Evolutionary conservation across 2,797 vertebrate genomes (phyloP), one percentile per base, ranked within the genome.

Genomic region (Thalassophryne amazonica): DNA sequence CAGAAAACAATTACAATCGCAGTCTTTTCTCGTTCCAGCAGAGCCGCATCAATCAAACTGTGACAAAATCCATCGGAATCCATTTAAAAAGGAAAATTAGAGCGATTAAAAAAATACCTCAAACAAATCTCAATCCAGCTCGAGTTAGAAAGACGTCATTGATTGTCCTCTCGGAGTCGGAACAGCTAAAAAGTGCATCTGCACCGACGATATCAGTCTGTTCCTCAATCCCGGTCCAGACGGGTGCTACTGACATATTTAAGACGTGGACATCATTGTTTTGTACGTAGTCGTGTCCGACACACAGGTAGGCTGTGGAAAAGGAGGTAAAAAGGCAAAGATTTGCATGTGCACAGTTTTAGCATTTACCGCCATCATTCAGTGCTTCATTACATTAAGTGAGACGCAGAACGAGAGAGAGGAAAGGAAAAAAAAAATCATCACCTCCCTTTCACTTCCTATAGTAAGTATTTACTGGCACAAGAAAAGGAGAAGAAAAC

Each of bases 21-120:
- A 83, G 76, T 84, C 62, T 82, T 76, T 88, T 77, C 78, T 84
- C 79, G 78, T 89, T 77, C 71, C 78, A 76, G 78, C 68, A 69
- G 59, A 80, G 77, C 66, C 83, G 87, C 89, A 91, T 83, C 78
- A 89, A 91, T 90, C 85, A 88, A 80, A 80, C 61, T 32, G 10
- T 56, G 81, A 83, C 80, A 80, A 47, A 75, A 89, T 89, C 84
- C 73, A 78, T 81, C 56, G 70, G 84, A 90, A 90, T 88, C 72
- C 55, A 72, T 84, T 89, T 89, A 87, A 87, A 89, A 84, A 56
- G 23, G 65, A 71, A 68, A 73, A 82, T 71, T 64, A 64, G 61
- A 85, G 50, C 12, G 41, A 70, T 57, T 38, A 63, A 73, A 72
- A 74, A 60, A 61, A 21, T 22, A 46, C 15, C 20, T 33, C 7